These are phyloP conservation scores for Phymatocera aterrima DNA, from an alignment of 2,888 invertebrate genomes.

Conservation along the genomic window DNA sequence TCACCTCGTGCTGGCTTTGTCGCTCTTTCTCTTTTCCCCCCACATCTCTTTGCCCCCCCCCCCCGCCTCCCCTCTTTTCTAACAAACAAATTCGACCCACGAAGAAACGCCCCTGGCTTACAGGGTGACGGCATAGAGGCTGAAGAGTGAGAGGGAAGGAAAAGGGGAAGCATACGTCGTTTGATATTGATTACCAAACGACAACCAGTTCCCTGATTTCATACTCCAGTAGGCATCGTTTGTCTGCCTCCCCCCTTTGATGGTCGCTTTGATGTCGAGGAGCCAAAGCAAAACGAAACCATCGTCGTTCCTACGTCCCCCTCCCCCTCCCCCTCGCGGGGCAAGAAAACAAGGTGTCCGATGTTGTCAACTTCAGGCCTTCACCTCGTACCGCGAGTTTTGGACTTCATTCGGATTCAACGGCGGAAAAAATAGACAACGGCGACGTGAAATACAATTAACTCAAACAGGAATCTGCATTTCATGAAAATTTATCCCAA, in stretches of 20 bases:
- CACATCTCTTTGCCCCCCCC: slow-evolving; percentile 43
- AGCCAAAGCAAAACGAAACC: slow-evolving; percentile 32
- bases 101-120: slow-evolving; percentile 32
- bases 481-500: background rate
- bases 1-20: slow-evolving; percentile 11
- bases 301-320: background rate
- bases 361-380: slow-evolving; percentile 30
- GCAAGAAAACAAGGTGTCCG: slow-evolving; percentile 16
- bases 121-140: slow-evolving; percentile 18
- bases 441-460: background rate
- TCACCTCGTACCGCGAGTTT: background rate
- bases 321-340: background rate
- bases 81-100: slow-evolving; percentile 42
- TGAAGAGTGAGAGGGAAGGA: slow-evolving; percentile 7
- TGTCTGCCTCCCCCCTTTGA: slow-evolving; percentile 62
- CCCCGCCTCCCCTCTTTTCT: slow-evolving; percentile 42
- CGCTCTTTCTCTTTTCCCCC: slow-evolving; percentile 27
- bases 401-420: background rate
- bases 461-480: background rate
- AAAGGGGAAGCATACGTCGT: slow-evolving; percentile 56
- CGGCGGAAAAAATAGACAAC: background rate
- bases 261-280: slow-evolving; percentile 66
- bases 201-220: slow-evolving; percentile 62
- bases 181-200: slow-evolving; percentile 68
- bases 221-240: slow-evolving; percentile 68